A percentile compares a stretch with the other conserved stretches of the same genome.
Conservation (phyloP, 2,888 invertebrate species). For the Sinotaia quadrata region DNA sequence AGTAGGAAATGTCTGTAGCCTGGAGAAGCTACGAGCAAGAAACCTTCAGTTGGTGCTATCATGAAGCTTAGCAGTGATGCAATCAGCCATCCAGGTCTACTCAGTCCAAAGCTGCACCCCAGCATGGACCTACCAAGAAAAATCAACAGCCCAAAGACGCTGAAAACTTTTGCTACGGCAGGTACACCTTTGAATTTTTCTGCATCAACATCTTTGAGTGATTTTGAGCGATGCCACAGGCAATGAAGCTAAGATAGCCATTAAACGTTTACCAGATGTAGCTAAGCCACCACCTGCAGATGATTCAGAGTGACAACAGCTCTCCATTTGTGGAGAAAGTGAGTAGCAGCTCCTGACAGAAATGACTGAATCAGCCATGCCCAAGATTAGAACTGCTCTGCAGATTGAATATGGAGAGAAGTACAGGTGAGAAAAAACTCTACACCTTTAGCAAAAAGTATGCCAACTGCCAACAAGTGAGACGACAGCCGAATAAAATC, state of each 20-base stretch:
- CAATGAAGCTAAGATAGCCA: constrained; percentile 31
- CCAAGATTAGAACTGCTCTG: constrained; percentile 54
- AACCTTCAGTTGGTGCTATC: no score
- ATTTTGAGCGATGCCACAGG: constrained; percentile 77
- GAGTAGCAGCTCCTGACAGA: constrained; percentile 66
- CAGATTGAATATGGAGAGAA: constrained; percentile 45
- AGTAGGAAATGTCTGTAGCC: no score
- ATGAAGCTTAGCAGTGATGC: no score
- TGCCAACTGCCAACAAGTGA: constrained; percentile 8
- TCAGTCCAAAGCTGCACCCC: not conserved
- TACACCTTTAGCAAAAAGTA: not conserved
- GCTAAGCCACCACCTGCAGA: constrained; percentile 31
- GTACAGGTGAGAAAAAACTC: constrained; percentile 40
- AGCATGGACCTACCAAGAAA: not conserved
- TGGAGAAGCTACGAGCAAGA: no score
- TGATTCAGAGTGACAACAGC: constrained; percentile 59
- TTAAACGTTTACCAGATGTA: not conserved
- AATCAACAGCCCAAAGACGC: constrained; percentile 65
- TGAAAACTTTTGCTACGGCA: constrained; percentile 86
- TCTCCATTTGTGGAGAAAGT: constrained; percentile 60
- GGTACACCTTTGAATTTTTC: constrained; percentile 91
- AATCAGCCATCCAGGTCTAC: not conserved
- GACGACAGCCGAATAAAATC: not conserved
- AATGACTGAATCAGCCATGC: constrained; percentile 69
- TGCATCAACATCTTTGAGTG: constrained; percentile 87